A percentile compares a stretch with the other conserved stretches of the same genome.
Evolutionary conservation across 2,113 vertebrate genomes (phyloP).

Genomic region (Ammodytes marinus): DNA sequence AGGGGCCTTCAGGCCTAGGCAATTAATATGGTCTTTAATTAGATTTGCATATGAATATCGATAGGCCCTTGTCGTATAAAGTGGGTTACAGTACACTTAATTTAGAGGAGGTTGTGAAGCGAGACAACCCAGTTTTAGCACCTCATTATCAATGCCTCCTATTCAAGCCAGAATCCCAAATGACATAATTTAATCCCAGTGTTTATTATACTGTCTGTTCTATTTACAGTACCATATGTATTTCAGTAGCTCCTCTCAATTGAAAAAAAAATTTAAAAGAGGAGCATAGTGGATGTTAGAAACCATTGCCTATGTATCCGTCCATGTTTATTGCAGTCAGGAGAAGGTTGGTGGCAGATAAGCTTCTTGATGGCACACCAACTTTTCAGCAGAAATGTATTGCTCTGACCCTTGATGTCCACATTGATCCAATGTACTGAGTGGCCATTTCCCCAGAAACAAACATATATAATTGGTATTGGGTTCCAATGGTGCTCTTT

Average conservation of each 20-base stretch:
- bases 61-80: slow-evolving; percentile 40
- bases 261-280: no score
- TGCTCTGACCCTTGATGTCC: slow-evolving; percentile 84
- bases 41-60: slow-evolving; percentile 84
- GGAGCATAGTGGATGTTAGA: not conserved
- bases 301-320: slow-evolving; percentile 5
- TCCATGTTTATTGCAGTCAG: slow-evolving; percentile 31
- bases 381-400: slow-evolving; percentile 81
- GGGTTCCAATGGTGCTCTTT: slow-evolving; percentile 84
- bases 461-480: slow-evolving; percentile 88
- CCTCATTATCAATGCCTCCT: slow-evolving; percentile 49
- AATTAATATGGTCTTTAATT: slow-evolving; percentile 83
- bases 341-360: slow-evolving; percentile 42
- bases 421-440: slow-evolving; percentile 84
- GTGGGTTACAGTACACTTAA: slow-evolving; percentile 46
- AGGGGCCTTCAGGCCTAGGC: slow-evolving; percentile 70
- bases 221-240: not conserved
- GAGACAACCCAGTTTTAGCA: slow-evolving; percentile 10
- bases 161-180: slow-evolving; percentile 27
- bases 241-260: not conserved
- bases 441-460: slow-evolving; percentile 85
- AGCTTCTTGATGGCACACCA: slow-evolving; percentile 65
- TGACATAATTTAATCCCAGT: slow-evolving; percentile 20
- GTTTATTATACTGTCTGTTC: slow-evolving; percentile 12
- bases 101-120: slow-evolving; percentile 37